These are phyloP conservation scores for Microcebus murinus DNA, from an alignment of 2,113 vertebrate genomes.

Conservation along the genomic window DNA sequence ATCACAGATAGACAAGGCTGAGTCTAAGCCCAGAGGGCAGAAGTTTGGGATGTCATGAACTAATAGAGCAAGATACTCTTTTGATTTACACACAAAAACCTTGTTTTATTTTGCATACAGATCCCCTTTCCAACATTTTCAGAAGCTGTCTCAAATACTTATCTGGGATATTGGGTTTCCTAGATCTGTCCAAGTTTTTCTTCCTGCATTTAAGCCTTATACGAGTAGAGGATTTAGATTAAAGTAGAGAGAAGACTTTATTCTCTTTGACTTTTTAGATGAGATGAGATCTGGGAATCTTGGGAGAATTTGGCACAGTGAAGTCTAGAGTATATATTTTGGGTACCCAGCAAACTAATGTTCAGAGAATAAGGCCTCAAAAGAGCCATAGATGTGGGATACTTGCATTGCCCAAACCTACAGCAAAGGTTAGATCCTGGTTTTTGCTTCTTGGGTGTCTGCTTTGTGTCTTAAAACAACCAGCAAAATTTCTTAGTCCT, in stretches of 20 bases:
- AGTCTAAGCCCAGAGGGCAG: neutral
- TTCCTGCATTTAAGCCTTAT: neutral
- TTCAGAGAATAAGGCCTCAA: neutral
- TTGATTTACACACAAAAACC: neutral
- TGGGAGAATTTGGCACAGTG: neutral
- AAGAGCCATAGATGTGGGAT: neutral
- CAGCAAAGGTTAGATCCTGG: neutral
- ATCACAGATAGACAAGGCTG: constrained; percentile 14
- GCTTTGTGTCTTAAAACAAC: constrained; percentile 50
- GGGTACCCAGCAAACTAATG: neutral
- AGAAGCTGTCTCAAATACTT: constrained; percentile 28
- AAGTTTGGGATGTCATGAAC: neutral
- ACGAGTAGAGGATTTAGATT: constrained; percentile 16
- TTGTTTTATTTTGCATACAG: constrained; percentile 45
- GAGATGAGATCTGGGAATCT: constrained; percentile 10
- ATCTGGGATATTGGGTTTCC: constrained; percentile 51
- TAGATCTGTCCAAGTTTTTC: constrained; percentile 48
- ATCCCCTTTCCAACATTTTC: constrained; percentile 13
- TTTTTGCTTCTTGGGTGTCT: constrained; percentile 43
- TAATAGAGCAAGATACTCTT: neutral
- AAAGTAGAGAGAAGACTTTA: constrained; percentile 28
- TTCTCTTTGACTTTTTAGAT: constrained; percentile 38
- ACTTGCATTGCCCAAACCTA: neutral
- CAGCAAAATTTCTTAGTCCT: neutral
- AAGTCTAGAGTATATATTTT: constrained; percentile 10